Base-by-base conservation (phyloP, 2,113 vertebrate genomes). In the Rhinichthys klamathensis region DNA sequence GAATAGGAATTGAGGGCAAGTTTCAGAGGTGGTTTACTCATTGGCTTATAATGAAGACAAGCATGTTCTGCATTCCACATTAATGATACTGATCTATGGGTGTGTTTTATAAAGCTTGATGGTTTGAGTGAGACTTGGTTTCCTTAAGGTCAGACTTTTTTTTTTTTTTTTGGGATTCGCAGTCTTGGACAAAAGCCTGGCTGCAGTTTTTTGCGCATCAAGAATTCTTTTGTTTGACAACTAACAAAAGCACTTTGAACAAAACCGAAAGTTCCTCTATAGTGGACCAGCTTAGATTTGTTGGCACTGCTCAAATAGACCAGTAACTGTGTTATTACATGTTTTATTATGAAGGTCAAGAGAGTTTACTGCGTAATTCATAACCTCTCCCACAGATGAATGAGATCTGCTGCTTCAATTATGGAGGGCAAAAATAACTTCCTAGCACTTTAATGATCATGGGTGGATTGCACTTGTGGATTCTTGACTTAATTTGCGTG, bases 171-270 rank as follows among this genome's bases (percentile, higher is more conserved):
- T 1, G 0, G 12, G 44, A 49, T 61, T 25, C 12, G 21, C 27
- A 32, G 27, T 60, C 46, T 73, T 67, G 49, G 46, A 27, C 58
- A 63, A 80, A 12, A 56, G 60, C 46, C 70, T 27, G 32, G 46
- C 23, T 69, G 21, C 35, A 84, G 74, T 3, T 69, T 80, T 54
- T 25, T 61, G 56, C 56, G 7, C 35, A 8, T 80, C 74, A 83
- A 74, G 65, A 21, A 85, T 84, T 82, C 63, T 7, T 65, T 83
- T 89, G 49, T 87, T 67, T 32, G 54, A 46, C n/a, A 9, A n/a
- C 54, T 83, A 51, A 56, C 69, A 63, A 79, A 46, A 87, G 56
- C 79, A 51, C 30, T 67, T 30, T 25, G 23, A 76, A 89, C 51
- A 73, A 79, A 60, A 25, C 60, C 49, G 82, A 83, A 87, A 65